phyloP scores from a whole-genome alignment of 2,888 invertebrate genomes.

The Scelioninae gen. 2 region DNA sequence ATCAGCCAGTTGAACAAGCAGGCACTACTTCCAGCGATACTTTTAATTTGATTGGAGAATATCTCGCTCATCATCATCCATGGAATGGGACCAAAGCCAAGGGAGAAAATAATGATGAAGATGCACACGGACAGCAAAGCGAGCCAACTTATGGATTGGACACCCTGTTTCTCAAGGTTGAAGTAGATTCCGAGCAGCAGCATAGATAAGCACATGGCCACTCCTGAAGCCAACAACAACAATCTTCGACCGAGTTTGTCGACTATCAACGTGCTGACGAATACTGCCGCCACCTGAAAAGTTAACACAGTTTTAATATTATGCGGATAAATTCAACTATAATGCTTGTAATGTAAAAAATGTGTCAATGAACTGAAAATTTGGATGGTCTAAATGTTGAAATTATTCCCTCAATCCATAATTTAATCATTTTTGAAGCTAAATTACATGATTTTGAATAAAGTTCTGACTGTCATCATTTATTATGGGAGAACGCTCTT shows the following conservation, averaged over 20 bases:
- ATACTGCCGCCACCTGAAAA: constrained; percentile 80
- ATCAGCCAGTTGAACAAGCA: constrained; percentile 89
- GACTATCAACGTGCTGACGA: constrained; percentile 85
- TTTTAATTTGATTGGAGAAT: constrained; percentile 87
- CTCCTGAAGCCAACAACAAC: constrained; percentile 83
- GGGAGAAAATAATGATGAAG: constrained; percentile 87
- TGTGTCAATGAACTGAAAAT: too few relatives aligned
- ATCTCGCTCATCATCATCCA: constrained; percentile 91
- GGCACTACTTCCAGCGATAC: constrained; percentile 85
- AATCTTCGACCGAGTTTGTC: constrained; percentile 88
- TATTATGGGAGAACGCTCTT: too few relatives aligned
- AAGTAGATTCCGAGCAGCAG: constrained; percentile 85
- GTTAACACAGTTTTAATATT: too few relatives aligned
- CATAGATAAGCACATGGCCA: constrained; percentile 83
- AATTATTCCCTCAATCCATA: too few relatives aligned
- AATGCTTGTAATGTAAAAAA: too few relatives aligned
- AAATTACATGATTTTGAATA: too few relatives aligned
- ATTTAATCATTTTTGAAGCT: too few relatives aligned
- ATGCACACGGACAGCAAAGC: constrained; percentile 85
- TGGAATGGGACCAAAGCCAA: constrained; percentile 92
- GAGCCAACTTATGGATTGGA: constrained; percentile 82
- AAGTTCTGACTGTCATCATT: too few relatives aligned
- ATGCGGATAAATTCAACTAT: too few relatives aligned
- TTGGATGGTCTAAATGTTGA: too few relatives aligned
- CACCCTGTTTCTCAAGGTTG: constrained; percentile 74